Evolutionary conservation across 2,113 vertebrate genomes (phyloP), one percentile per base, ranked within the genome.

Genomic region (Catagonus wagneri): DNA sequence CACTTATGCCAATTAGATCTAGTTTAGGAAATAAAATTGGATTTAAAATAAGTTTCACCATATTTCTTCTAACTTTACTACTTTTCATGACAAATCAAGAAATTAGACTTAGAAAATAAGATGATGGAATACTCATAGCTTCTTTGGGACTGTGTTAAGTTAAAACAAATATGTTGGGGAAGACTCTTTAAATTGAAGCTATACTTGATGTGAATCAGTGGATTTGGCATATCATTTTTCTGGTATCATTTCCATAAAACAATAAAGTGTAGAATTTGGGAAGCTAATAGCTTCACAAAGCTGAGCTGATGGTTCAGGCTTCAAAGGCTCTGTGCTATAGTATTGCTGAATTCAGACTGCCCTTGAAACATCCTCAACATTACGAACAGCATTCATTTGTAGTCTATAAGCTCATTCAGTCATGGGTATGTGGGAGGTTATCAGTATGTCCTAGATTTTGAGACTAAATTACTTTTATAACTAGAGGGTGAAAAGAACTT

Each of bases 41-140:
- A 90, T 93, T 87, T 97, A 56, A 34, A 96, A 56, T 75, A 80
- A 13, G 25, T 92, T 86, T 79, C 20, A 65, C 1, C 52, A 75
- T 15, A 54, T 96, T 90, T 93, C 58, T 83, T 95, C 50, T 79
- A 68, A 74, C 39, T 74, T 1, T 90, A 10, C 25, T 81, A 44
- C n/a, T 52, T 16, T 78, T 71, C 79, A 17, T 60, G 8, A 20
- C 3, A 95, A 95, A 69, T 96, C 23, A 86, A 80, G 25, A 68
- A 75, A 84, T 63, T 65, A 71, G 15, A 88, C 7, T 52, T 89
- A 32, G 9, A 76, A 89, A 90, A 90, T 83, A 34, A 87, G 74
- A 86, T 29, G 22, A 71, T 36, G 25, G 5, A 23, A 56, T 87
- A 52, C 14, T 87, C 60, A 39, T 4, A 34, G 6, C 8, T 76